Evolutionary conservation across 2,797 vertebrate species (phyloP).

Genomic region (Tinamus major): DNA sequence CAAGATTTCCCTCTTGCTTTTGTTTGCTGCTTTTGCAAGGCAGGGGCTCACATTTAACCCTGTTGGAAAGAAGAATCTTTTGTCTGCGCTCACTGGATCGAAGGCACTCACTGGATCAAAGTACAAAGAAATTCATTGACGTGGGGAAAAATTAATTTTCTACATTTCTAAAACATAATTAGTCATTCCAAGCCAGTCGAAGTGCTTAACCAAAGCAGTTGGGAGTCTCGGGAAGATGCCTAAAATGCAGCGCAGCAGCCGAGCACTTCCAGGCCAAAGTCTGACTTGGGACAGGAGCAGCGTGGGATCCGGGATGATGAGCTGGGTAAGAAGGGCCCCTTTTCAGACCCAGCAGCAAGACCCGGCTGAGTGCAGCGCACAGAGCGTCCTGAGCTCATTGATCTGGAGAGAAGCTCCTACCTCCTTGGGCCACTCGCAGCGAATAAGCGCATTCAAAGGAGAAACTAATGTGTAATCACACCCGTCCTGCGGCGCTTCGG

Average conservation of each 20-base stretch:
- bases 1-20: slow-evolving; percentile 19
- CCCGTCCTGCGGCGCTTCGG: not conserved
- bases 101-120: slow-evolving; percentile 27
- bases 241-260: slow-evolving; percentile 33
- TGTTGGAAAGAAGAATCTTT: slow-evolving; percentile 35
- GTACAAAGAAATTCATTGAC: slow-evolving; percentile 50
- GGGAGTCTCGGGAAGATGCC: slow-evolving; percentile 28
- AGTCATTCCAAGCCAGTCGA: slow-evolving; percentile 58
- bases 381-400: not conserved
- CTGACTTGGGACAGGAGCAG: not conserved
- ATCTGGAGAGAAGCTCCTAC: not conserved
- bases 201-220: slow-evolving; percentile 56
- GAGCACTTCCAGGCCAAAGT: not conserved
- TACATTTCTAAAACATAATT: slow-evolving; percentile 32
- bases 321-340: not conserved
- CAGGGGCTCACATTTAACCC: slow-evolving; percentile 14
- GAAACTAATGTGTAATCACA: slow-evolving; percentile 8
- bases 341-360: not conserved
- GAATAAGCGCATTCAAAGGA: slow-evolving; percentile 7
- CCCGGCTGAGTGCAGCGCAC: not conserved
- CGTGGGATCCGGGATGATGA: not conserved
- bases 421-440: slow-evolving; percentile 18
- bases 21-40: slow-evolving; percentile 24
- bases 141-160: slow-evolving; percentile 34
- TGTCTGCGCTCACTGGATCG: not conserved